phyloP scores from a whole-genome alignment of 2,797 vertebrate species.

The Steatocranus sp. region DNA sequence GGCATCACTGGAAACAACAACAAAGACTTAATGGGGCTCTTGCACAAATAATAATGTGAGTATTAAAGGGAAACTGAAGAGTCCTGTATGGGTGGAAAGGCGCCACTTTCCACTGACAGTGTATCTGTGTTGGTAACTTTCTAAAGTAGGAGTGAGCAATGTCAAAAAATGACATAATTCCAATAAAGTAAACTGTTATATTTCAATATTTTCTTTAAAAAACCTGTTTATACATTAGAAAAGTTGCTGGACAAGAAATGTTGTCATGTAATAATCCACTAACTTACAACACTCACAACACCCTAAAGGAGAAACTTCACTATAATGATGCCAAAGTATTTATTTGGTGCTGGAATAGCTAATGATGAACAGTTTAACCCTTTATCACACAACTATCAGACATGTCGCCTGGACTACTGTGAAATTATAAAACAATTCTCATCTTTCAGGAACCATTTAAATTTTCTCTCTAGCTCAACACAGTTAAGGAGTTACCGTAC shows the following conservation, averaged over 20 bases:
- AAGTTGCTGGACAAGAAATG: background rate
- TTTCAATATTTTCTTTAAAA: background rate
- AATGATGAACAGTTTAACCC: background rate
- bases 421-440: background rate
- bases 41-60: background rate
- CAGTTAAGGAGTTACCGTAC: background rate
- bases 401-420: background rate
- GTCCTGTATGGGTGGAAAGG: background rate
- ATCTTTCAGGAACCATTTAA: background rate
- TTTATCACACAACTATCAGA: background rate
- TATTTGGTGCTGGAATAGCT: background rate
- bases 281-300: background rate
- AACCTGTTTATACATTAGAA: background rate
- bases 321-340: background rate
- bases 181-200: background rate
- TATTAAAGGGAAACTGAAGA: conserved; percentile 10
- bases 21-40: background rate
- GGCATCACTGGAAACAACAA: background rate
- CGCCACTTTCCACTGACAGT: background rate
- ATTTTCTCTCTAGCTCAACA: background rate
- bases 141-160: background rate
- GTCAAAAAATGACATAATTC: background rate
- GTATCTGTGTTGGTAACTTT: background rate
- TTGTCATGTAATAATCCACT: background rate
- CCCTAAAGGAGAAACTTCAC: background rate